phyloP scores from a whole-genome alignment of 1,140 invertebrate genomes.

The Drosophila pectinifera region DNA sequence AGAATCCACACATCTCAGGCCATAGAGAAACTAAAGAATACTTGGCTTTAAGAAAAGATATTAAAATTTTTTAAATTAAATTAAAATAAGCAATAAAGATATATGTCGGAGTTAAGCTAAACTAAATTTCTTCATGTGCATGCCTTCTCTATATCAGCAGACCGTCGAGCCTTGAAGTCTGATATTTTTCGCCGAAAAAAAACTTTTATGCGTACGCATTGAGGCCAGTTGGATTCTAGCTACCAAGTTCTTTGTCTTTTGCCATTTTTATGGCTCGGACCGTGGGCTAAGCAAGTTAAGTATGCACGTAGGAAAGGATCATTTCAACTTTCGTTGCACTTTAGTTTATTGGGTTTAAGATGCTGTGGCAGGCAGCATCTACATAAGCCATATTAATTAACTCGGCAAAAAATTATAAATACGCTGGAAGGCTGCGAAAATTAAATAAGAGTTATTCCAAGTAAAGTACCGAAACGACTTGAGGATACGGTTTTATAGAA shows the following conservation, averaged over 20 bases:
- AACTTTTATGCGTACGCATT: constrained; percentile 37
- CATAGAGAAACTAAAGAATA: not conserved
- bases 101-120: too few species aligned
- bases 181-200: constrained; percentile 24
- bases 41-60: too few species aligned
- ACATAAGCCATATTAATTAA: constrained; percentile 66
- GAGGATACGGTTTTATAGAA: not conserved
- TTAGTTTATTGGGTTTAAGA: constrained; percentile 20
- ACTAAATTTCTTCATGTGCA: not conserved
- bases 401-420: constrained; percentile 52
- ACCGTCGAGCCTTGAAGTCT: constrained; percentile 54
- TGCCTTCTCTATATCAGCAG: constrained; percentile 59
- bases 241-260: constrained; percentile 32
- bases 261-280: constrained; percentile 60
- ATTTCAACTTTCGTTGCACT: constrained; percentile 58
- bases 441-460: constrained; percentile 12
- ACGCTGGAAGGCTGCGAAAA: constrained; percentile 17
- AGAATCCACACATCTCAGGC: not conserved
- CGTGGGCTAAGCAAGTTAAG: constrained; percentile 56
- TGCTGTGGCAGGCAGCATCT: constrained; percentile 26
- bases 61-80: too few species aligned
- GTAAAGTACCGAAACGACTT: not conserved
- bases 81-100: not conserved
- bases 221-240: constrained; percentile 46
- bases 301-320: constrained; percentile 33